These are phyloP conservation scores for Lathronympha strigana DNA, from an alignment of 2,888 invertebrate species.

Conservation along the genomic window DNA sequence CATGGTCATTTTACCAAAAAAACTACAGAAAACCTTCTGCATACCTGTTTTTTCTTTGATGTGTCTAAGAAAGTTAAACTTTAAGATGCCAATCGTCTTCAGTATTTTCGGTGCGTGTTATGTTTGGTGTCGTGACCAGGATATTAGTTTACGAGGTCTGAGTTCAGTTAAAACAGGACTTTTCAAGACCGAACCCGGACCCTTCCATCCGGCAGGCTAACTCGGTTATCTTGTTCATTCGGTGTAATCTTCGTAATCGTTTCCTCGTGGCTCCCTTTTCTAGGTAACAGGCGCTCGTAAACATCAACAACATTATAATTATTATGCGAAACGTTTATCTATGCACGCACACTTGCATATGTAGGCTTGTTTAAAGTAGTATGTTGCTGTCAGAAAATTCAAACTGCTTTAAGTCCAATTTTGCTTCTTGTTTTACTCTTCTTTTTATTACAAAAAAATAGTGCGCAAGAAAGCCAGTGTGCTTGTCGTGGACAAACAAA, in stretches of 20 bases:
- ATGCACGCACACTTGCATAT: slow-evolving; percentile 4
- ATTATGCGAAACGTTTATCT: slow-evolving; percentile 18
- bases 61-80: too few species aligned
- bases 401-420: too few species aligned
- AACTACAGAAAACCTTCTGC: too few species aligned
- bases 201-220: slow-evolving; percentile 2
- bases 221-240: slow-evolving; percentile 1
- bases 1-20: too few species aligned
- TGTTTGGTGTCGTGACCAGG: not conserved
- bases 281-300: slow-evolving; percentile 22
- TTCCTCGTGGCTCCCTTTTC: slow-evolving; percentile 32
- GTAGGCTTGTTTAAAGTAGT: not conserved
- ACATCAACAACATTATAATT: slow-evolving; percentile 34
- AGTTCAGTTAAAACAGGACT: not conserved
- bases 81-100: too few species aligned
- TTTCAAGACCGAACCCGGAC: slow-evolving; percentile 5
- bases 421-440: too few species aligned
- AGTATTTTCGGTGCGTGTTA: not conserved
- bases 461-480: too few species aligned
- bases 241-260: slow-evolving; percentile 13
- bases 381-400: too few species aligned
- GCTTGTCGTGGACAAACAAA: too few species aligned
- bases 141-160: not conserved
- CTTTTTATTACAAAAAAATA: too few species aligned
- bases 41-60: too few species aligned